Evolutionary conservation across 2,797 vertebrate genomes (phyloP).

Genomic region (Acanthis flammea): DNA sequence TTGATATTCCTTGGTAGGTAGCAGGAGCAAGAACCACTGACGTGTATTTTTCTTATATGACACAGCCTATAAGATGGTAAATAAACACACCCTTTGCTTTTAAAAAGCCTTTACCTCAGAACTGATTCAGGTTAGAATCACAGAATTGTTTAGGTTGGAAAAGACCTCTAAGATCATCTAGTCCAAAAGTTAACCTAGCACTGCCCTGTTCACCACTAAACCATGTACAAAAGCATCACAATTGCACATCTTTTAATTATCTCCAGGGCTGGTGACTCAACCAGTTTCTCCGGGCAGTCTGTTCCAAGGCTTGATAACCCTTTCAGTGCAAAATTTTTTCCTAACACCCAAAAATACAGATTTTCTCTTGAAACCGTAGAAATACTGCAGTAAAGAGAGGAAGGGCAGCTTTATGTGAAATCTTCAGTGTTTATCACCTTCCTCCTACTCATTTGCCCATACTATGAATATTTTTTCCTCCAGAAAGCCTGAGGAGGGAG

Average conservation of each 20-base stretch:
- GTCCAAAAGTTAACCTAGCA: background rate
- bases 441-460: background rate
- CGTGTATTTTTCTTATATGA: background rate
- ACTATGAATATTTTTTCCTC: background rate
- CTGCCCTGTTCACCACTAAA: background rate
- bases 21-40: background rate
- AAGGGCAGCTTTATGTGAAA: background rate
- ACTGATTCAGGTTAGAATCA: background rate
- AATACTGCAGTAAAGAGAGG: background rate
- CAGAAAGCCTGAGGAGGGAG: conserved; percentile 2
- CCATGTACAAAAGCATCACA: background rate
- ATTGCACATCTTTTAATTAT: background rate
- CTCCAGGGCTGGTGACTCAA: background rate
- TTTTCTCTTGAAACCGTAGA: background rate
- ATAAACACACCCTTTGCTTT: background rate
- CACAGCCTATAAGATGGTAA: background rate
- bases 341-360: background rate
- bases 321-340: background rate
- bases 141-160: background rate
- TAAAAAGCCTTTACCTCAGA: background rate
- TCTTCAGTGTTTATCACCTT: background rate
- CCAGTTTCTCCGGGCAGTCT: background rate
- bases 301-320: background rate
- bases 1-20: conserved; percentile 94
- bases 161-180: background rate